Evolutionary conservation across 1,140 invertebrate genomes (phyloP).

Genomic region (Panagrolaimus sp.): DNA sequence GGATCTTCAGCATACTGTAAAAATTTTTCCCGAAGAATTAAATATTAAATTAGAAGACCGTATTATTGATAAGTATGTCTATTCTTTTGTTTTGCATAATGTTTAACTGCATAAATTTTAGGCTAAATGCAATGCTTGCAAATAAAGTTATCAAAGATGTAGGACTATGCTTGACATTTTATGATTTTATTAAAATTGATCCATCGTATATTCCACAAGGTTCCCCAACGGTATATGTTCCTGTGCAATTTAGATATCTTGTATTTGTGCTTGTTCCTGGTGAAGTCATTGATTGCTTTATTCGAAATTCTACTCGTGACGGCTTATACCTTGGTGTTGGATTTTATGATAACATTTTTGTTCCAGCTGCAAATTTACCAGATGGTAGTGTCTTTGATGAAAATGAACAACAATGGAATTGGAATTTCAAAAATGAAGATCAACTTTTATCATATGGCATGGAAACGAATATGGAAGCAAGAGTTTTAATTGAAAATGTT

Average conservation of each 20-base stretch:
- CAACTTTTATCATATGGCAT: constrained; percentile 17
- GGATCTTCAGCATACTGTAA: constrained; percentile 20
- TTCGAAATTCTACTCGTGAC: constrained; percentile 17
- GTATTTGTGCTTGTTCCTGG: constrained; percentile 21
- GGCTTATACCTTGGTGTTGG: constrained; percentile 18
- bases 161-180: constrained; percentile 30
- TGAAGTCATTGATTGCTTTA: constrained; percentile 27
- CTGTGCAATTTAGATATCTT: constrained; percentile 22
- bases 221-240: constrained; percentile 22
- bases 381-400: constrained; percentile 29
- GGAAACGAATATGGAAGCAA: constrained; percentile 16
- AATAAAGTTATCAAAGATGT: constrained; percentile 26
- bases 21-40: constrained; percentile 20
- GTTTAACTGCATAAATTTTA: too few species aligned
- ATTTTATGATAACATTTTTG: constrained; percentile 26
- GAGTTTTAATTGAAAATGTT: constrained; percentile 7
- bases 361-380: constrained; percentile 23
- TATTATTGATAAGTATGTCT: constrained; percentile 12
- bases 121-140: constrained; percentile 10
- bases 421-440: constrained; percentile 28
- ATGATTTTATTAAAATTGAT: constrained; percentile 26
- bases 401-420: constrained; percentile 23
- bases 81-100: too few species aligned
- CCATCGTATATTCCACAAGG: constrained; percentile 26
- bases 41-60: constrained; percentile 16